Evolutionary conservation across 2,888 invertebrate genomes (phyloP).

Genomic region (Drosophila sordidapex): DNA sequence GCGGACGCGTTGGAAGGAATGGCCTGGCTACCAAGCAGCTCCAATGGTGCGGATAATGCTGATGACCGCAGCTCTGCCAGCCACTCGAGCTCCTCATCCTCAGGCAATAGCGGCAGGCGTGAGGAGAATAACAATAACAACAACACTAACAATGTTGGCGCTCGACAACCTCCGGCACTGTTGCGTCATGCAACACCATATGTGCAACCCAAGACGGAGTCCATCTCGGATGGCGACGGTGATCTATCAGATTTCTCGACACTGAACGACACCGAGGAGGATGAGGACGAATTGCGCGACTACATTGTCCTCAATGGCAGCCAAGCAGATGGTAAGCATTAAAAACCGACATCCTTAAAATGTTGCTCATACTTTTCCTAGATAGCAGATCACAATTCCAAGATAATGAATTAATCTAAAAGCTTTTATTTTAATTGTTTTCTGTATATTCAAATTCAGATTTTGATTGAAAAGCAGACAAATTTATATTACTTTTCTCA

Average conservation of each 20-base stretch:
- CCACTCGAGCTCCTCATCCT: constrained; percentile 59
- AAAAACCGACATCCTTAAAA: neutral
- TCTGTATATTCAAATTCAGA: neutral
- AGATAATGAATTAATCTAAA: neutral
- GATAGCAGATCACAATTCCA: neutral
- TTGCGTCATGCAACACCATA: constrained; percentile 60
- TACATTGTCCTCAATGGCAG: constrained; percentile 66
- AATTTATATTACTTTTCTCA: neutral
- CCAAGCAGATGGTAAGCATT: constrained; percentile 70
- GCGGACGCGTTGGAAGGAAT: constrained; percentile 40
- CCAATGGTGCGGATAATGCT: constrained; percentile 62
- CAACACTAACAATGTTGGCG: constrained; percentile 10
- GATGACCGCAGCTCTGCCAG: constrained; percentile 71
- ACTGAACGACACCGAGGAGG: constrained; percentile 92
- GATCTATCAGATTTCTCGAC: constrained; percentile 88
- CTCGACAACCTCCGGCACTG: constrained; percentile 42
- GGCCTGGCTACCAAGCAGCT: constrained; percentile 72
- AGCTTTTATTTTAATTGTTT: neutral
- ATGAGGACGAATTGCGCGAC: constrained; percentile 85
- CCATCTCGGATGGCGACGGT: constrained; percentile 82
- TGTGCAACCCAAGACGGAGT: constrained; percentile 81
- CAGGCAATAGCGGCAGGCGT: constrained; percentile 26
- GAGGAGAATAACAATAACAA: constrained; percentile 28
- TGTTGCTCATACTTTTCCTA: neutral
- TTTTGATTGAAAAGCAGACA: neutral